Conservation (phyloP, 2,888 invertebrate species). For the Lutraria lutraria region DNA sequence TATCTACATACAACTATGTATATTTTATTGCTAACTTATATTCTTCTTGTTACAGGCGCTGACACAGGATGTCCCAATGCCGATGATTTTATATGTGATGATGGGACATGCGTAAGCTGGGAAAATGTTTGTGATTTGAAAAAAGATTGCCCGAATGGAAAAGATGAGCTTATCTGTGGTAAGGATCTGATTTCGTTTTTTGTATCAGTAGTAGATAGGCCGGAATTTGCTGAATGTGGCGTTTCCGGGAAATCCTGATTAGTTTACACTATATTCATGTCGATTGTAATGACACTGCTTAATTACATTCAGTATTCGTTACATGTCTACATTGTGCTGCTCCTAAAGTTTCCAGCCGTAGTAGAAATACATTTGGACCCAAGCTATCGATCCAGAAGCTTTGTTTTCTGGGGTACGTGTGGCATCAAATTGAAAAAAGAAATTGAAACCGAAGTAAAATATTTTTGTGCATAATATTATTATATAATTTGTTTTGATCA, state of each 20-base stretch:
- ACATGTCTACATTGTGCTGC: background rate
- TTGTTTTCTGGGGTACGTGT: background rate
- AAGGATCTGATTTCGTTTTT: background rate
- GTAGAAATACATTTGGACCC: background rate
- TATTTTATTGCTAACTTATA: background rate
- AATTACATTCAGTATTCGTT: background rate
- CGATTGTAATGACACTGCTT: background rate
- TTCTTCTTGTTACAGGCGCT: background rate
- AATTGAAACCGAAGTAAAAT: background rate
- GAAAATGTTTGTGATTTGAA: constrained; percentile 52
- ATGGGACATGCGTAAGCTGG: constrained; percentile 36
- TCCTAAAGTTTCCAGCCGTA: background rate
- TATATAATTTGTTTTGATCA: too few species aligned
- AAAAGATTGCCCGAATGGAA: constrained; percentile 50
- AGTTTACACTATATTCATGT: too few species aligned
- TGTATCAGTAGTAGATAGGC: too few species aligned
- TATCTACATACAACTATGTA: too few species aligned
- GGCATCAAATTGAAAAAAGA: background rate
- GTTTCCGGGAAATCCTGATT: too few species aligned
- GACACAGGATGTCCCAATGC: background rate
- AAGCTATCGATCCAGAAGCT: too few species aligned
- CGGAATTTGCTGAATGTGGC: too few species aligned
- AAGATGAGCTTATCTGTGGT: constrained; percentile 60
- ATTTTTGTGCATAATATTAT: too few species aligned
- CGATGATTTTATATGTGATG: constrained; percentile 45